Base-by-base conservation (phyloP, 2,888 invertebrate genomes). In the Drosophila kuntzei region DNA sequence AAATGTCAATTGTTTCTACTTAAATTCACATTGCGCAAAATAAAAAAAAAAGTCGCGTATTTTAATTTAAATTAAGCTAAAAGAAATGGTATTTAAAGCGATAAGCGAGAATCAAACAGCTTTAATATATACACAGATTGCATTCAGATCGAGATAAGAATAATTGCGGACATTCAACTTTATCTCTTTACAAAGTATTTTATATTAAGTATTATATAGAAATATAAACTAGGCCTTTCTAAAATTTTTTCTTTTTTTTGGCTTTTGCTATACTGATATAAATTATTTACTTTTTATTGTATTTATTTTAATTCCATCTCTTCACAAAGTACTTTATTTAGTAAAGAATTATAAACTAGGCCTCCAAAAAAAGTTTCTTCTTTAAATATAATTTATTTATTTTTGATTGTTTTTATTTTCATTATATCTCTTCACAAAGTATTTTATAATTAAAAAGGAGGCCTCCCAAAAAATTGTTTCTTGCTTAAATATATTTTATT, bases 1-100 rank as follows among this genome's bases (percentile, higher is more conserved):
- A 87, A 87, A 81, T 81, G 85, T 67, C 87, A 84, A 61, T 67
- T 65, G 74, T 37, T 66, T 49, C 12, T 34, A 49, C 49, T 44
- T 25, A 14, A 44, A 14, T 25, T 7, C 20, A 11, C 25, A 46
- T 27, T 46, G 14, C 22, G 20, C 20, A 36, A 36, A n/a, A n/a
- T n/a, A n/a, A n/a, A n/a, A n/a, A n/a, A n/a, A n/a, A 49, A 22
- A 34, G 34, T 34, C 20, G 34, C 20, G 22, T 34, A 32, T 34
- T 34, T 49, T 11, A 20, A 49, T 22, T 32, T 34, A 3, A 36
- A 25, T 25, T 22, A 16, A 39, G 11, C 16, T 2, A 32, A 36
- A 44, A 47, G 12, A 11, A 46, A 16, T n/a, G 16, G 9, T 49
- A 72, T 50, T 49, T 36, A 37, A 12, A 25, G 43, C 58, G 71